These are phyloP conservation scores for Rotaria socialis DNA, from an alignment of 2,888 invertebrate species.

Conservation along the genomic window DNA sequence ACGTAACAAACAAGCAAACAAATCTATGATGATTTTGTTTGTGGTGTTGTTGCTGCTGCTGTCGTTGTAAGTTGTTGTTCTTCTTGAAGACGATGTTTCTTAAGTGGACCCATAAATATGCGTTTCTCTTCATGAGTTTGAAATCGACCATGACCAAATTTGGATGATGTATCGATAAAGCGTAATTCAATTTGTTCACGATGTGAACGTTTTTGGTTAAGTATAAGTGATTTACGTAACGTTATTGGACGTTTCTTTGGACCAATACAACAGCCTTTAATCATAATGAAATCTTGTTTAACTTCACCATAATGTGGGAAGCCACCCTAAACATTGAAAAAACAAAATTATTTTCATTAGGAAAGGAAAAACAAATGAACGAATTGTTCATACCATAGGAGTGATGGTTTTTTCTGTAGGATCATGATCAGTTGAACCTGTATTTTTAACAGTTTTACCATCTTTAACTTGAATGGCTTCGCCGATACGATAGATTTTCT, in stretches of 20 bases:
- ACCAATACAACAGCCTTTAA: constrained; percentile 91
- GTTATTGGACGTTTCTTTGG: constrained; percentile 94
- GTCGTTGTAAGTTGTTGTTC: constrained; percentile 38
- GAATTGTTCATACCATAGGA: constrained; percentile 69
- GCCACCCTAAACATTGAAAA: constrained; percentile 68
- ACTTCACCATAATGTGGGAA: constrained; percentile 99
- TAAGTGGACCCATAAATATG: constrained; percentile 74
- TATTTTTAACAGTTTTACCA: constrained; percentile 69
- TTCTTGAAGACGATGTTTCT: constrained; percentile 47
- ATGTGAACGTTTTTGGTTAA: constrained; percentile 86
- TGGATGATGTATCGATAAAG: constrained; percentile 97
- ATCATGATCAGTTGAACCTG: constrained; percentile 93
- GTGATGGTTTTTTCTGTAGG: constrained; percentile 92
- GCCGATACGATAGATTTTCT: constrained; percentile 97
- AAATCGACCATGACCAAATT: constrained; percentile 99
- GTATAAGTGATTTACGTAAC: constrained; percentile 77
- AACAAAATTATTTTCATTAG: background rate
- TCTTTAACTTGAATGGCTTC: constrained; percentile 54
- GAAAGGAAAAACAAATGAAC: background rate
- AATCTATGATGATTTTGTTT: background rate
- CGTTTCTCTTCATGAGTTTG: constrained; percentile 95
- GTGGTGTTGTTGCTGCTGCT: background rate
- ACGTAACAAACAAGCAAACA: background rate
- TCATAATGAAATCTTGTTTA: constrained; percentile 95
- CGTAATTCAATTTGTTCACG: constrained; percentile 96